Conservation (phyloP, 2,888 invertebrate species). For the Barypeithes pellucidus region DNA sequence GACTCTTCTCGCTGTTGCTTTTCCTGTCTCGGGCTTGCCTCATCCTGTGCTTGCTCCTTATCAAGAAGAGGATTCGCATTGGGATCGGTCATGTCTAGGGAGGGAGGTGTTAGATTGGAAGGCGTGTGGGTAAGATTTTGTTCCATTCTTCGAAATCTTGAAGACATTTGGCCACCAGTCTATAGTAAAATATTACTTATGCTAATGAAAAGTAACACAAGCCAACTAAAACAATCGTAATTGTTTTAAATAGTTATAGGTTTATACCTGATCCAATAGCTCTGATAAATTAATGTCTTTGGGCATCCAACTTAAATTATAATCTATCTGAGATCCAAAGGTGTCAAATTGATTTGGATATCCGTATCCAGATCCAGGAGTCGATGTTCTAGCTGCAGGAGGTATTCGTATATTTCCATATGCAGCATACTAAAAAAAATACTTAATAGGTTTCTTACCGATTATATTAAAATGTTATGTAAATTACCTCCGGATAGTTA, state of each 20-base stretch:
- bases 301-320: slow-evolving; percentile 59
- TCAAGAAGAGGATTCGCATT: slow-evolving; percentile 39
- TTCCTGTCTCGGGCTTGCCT: slow-evolving; percentile 8
- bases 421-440: slow-evolving; percentile 43
- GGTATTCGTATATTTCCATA: slow-evolving; percentile 45
- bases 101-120: slow-evolving; percentile 16
- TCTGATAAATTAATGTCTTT: slow-evolving; percentile 57
- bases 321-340: slow-evolving; percentile 57
- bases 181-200: slow-evolving; percentile 16
- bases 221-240: too few relatives aligned
- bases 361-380: slow-evolving; percentile 49
- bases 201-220: too few relatives aligned
- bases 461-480: background rate
- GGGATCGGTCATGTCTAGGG: slow-evolving; percentile 13
- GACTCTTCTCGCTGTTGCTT: slow-evolving; percentile 55
- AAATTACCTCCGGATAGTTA: slow-evolving; percentile 31
- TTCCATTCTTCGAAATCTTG: slow-evolving; percentile 44
- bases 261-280: slow-evolving; percentile 53
- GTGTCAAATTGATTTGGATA: slow-evolving; percentile 55
- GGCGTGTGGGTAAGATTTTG: slow-evolving; percentile 42
- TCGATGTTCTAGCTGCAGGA: slow-evolving; percentile 39
- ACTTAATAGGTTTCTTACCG: background rate
- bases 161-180: slow-evolving; percentile 31
- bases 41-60: slow-evolving; percentile 30
- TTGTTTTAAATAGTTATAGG: too few relatives aligned